phyloP scores from a whole-genome alignment of 2,888 invertebrate genomes.

The Petrolisthes cinctipes region DNA sequence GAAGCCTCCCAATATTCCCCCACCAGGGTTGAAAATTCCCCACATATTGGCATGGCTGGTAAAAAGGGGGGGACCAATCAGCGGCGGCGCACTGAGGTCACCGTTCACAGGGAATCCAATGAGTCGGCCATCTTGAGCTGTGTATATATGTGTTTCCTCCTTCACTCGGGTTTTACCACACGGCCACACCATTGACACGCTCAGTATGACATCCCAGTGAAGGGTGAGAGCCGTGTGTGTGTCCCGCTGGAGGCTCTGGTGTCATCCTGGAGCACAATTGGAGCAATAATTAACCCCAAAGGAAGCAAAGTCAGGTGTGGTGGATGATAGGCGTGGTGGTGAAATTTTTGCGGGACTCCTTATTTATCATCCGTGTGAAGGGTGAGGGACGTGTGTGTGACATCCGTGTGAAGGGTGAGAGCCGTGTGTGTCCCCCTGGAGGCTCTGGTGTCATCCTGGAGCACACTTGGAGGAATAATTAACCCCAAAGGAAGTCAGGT shows the following conservation, averaged over 20 bases:
- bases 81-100: constrained; percentile 60
- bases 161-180: constrained; percentile 36
- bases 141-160: constrained; percentile 53
- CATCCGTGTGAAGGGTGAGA: constrained; percentile 1
- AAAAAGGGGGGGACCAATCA: constrained; percentile 30
- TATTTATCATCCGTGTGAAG: background rate
- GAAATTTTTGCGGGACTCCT: background rate
- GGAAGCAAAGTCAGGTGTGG: background rate
- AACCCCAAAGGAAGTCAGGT: constrained; percentile 5
- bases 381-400: background rate
- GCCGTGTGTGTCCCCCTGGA: background rate
- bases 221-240: constrained; percentile 2
- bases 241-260: background rate
- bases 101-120: constrained; percentile 47
- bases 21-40: background rate
- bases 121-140: constrained; percentile 64
- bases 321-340: background rate
- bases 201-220: constrained; percentile 9
- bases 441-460: background rate
- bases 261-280: background rate
- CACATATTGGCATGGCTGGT: background rate
- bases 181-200: constrained; percentile 3
- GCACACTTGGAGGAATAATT: background rate
- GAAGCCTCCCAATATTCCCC: too few species aligned
- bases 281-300: constrained; percentile 3